Percentiles rank a stretch among this genome's conserved stretches.
These are phyloP conservation scores for Rhynchotus rufescens DNA, from an alignment of 2,797 vertebrate genomes.

Conservation along the genomic window DNA sequence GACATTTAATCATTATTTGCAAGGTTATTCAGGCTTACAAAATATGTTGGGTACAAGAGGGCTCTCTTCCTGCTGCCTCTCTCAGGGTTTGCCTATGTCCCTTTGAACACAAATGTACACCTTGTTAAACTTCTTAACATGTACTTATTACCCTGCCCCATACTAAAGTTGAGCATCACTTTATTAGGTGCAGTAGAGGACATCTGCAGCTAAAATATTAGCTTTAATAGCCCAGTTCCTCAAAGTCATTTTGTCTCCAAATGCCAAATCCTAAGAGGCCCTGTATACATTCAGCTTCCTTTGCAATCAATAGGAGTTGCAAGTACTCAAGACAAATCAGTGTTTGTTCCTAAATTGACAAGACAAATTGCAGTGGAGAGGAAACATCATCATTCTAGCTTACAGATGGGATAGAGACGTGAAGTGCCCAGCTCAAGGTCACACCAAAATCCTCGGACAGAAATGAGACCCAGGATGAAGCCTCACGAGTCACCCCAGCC, in stretches of 20 bases:
- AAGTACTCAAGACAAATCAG: constrained; percentile 37
- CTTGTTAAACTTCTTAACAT: neutral
- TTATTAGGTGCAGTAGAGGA: neutral
- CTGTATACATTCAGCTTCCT: neutral
- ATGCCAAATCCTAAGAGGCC: neutral
- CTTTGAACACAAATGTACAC: fast-evolving
- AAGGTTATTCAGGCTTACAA: neutral
- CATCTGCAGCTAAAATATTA: neutral
- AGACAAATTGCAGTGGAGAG: neutral
- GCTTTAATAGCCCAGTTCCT: constrained; percentile 7
- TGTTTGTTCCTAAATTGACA: constrained; percentile 29
- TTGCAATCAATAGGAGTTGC: neutral
- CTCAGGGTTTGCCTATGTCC: neutral
- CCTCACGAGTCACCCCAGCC: neutral
- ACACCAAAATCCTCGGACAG: neutral
- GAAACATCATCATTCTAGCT: constrained; percentile 37
- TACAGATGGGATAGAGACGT: neutral
- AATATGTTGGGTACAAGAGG: fast-evolving
- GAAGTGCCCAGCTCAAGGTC: constrained; percentile 36
- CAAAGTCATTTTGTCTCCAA: constrained; percentile 38
- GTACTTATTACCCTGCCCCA: neutral
- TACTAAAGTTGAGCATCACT: neutral
- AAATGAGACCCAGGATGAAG: neutral
- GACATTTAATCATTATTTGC: neutral
- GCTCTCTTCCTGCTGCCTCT: neutral